Base-by-base conservation (phyloP, 2,888 invertebrate species). In the Polydrusus cervinus region DNA sequence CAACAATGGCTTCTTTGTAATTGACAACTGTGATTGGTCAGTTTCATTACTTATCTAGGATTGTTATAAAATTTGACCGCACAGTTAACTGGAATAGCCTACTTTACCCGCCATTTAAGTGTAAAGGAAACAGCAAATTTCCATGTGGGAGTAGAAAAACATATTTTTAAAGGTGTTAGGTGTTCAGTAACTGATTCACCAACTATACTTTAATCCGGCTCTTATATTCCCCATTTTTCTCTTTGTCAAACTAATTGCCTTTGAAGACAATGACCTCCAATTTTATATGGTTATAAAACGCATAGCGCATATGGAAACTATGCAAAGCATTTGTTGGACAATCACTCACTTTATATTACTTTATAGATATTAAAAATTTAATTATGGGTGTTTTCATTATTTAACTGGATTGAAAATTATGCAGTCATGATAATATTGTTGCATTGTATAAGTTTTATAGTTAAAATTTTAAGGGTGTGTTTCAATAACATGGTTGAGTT, bases 221-320 rank as follows among this genome's bases (percentile, higher is more conserved):
- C 57, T 40, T 60, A 60, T 60, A 60, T 60, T 18, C 25, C 53
- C 25, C n/a, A n/a, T 53, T 53, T 53, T 53, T 25, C 14, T 55
- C 57, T 60, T 60, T 60, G 57, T 60, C 16, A 11, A 60, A 60
- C 57, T 60, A 60, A 60, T 60, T 60, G 57, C 57, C 57, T 64
- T 13, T 16, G 49, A 30, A 64, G 64, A 64, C 47, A 64, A 64
- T 25, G 64, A 64, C 64, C 64, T 64, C 47, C 64, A 64, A 64
- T 47, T 64, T 64, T 18, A 47, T 64, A 45, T 64, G 47, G 47
- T 60, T 38, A 60, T 60, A 60, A 57, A 55, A 60, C 38, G 38
- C 57, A 38, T 60, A 16, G 57, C 38, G 57, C 38, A 60, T 60
- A 60, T 60, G 18, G 38, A 60, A 60, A 60, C 57, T 60, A 60